Evolutionary conservation across 2,888 invertebrate genomes (phyloP).

Genomic region (Eupithecia centaureata): DNA sequence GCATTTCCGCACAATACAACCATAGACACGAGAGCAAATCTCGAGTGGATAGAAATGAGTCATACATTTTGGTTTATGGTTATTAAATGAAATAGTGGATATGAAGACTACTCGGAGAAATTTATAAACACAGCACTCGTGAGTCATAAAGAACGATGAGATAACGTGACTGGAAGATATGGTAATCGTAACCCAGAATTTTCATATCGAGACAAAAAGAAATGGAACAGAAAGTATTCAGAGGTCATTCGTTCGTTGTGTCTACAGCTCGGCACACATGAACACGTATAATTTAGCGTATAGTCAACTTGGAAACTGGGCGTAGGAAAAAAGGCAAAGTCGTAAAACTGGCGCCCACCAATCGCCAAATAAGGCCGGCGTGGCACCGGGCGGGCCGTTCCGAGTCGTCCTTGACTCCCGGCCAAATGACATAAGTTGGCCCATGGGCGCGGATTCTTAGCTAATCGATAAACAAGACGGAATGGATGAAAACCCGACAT

Average conservation of each 20-base stretch:
- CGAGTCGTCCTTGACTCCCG: constrained; percentile 80
- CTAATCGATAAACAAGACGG: constrained; percentile 80
- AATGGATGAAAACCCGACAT: constrained; percentile 71
- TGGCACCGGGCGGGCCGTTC: constrained; percentile 73
- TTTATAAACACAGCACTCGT: constrained; percentile 39
- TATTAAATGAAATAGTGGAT: constrained; percentile 7
- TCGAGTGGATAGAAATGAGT: constrained; percentile 2
- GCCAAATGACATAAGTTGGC: constrained; percentile 84
- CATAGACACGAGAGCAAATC: constrained; percentile 9
- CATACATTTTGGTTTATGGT: constrained; percentile 1
- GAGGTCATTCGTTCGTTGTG: constrained; percentile 66
- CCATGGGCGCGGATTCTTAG: constrained; percentile 81
- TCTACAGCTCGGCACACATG: constrained; percentile 58
- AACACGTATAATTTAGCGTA: constrained; percentile 68
- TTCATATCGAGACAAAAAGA: constrained; percentile 50
- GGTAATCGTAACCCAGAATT: constrained; percentile 28
- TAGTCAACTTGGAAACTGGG: constrained; percentile 74
- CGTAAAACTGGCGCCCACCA: constrained; percentile 84
- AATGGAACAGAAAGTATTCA: constrained; percentile 54
- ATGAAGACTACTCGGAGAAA: constrained; percentile 7
- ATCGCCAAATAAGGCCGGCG: constrained; percentile 82
- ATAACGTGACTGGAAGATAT: constrained; percentile 43
- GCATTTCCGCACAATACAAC: constrained; percentile 41
- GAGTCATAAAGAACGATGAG: constrained; percentile 47
- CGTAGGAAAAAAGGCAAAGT: constrained; percentile 80